Evolutionary conservation across 2,888 invertebrate species (phyloP).

Genomic region (Brassicogethes aeneus): DNA sequence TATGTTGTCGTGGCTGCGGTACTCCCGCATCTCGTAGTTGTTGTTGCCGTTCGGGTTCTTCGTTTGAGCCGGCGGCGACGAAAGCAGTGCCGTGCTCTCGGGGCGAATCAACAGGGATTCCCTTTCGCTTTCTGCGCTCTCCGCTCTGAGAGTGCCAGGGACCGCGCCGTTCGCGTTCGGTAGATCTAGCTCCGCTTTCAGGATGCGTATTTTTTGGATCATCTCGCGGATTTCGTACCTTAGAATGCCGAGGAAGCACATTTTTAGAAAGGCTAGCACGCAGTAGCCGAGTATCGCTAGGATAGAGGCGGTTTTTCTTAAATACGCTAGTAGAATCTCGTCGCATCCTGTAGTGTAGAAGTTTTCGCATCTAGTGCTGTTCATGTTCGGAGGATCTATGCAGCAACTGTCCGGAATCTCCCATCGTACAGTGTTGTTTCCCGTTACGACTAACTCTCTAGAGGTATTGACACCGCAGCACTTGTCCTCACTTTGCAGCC

Average conservation of each 20-base stretch:
- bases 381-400: slow-evolving; percentile 24
- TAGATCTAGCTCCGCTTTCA: slow-evolving; percentile 56
- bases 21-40: slow-evolving; percentile 71
- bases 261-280: slow-evolving; percentile 79
- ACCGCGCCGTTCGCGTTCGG: slow-evolving; percentile 52
- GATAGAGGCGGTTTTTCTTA: slow-evolving; percentile 69
- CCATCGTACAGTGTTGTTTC: slow-evolving; percentile 28
- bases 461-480: slow-evolving; percentile 61
- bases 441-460: slow-evolving; percentile 16
- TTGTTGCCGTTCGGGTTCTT: slow-evolving; percentile 67
- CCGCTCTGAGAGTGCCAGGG: slow-evolving; percentile 40
- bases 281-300: slow-evolving; percentile 74
- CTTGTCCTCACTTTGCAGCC: slow-evolving; percentile 61
- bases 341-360: slow-evolving; percentile 55
- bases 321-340: slow-evolving; percentile 62
- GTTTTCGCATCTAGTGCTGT: slow-evolving; percentile 32
- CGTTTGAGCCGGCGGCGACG: slow-evolving; percentile 33
- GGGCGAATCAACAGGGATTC: slow-evolving; percentile 50
- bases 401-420: slow-evolving; percentile 35
- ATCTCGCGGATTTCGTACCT: slow-evolving; percentile 69
- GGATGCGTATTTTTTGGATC: slow-evolving; percentile 82
- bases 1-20: slow-evolving; percentile 52
- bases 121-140: slow-evolving; percentile 47
- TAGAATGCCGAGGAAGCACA: slow-evolving; percentile 80
- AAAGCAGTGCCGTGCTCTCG: slow-evolving; percentile 41